Evolutionary conservation across 2,888 invertebrate species (phyloP), one percentile per base, ranked within the genome.

Genomic region (Rosalia funebris): DNA sequence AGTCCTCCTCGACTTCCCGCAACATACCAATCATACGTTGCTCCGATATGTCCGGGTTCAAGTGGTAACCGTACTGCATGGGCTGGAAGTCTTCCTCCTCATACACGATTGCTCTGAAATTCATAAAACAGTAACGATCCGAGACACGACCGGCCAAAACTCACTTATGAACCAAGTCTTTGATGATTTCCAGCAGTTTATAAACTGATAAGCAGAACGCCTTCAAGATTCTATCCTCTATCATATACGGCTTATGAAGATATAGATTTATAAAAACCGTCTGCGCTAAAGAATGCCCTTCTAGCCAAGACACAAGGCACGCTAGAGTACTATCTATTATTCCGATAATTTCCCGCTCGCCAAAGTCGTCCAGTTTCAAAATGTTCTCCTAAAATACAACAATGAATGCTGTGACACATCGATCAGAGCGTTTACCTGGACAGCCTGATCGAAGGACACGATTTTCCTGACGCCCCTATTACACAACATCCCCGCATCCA

Each of bases 401-500:
- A n/a, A n/a, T n/a, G n/a, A n/a, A n/a, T n/a, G n/a, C n/a, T n/a
- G n/a, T n/a, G n/a, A n/a, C n/a, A n/a, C n/a, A n/a, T n/a, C n/a
- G n/a, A n/a, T n/a, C n/a, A n/a, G n/a, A n/a, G n/a, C n/a, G n/a
- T n/a, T n/a, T 79, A 92, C 93, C 77, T 90, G 87, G 20, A 95
- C 88, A 50, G 95, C 93, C 77, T 95, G 92, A 68, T 92, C 90
- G 77, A 97, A 94, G 58, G 91, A 93, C 39, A 93, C 86, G 3
- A 94, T 91, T 75, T 92, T 92, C 57, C 92, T 89, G 74, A 88
- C 89, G 10, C 92, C 92, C 66, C 95, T 87, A 79, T 96, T 96
- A 79, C 96, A 96, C 66, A 94, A 84, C 96, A 98, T 97, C 3
- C 98, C 98, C 0, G 97, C 96, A 85, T 99, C 99, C 98, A 99